Base-by-base conservation (phyloP, 2,113 vertebrate species). In the Oreochromis tanganicae region DNA sequence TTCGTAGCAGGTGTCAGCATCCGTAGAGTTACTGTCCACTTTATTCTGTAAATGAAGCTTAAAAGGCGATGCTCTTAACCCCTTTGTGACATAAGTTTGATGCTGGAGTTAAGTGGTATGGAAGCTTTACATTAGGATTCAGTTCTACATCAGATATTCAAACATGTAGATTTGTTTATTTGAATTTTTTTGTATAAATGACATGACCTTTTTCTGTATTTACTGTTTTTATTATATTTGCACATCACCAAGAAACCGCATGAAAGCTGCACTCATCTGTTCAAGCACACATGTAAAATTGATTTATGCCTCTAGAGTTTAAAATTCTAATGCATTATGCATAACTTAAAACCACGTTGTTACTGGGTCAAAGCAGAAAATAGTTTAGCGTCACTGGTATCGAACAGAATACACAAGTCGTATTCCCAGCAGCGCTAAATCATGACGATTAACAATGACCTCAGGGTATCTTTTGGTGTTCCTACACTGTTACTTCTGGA, bases 21-120 rank as follows among this genome's bases (percentile, higher is more conserved):
- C 24, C 24, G 24, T 27, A 27, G 24, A 27, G 24, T 27, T 27
- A 27, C 24, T 27, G 24, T 27, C 24, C 24, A 27, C 24, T 27
- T 27, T 27, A 27, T 27, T 27, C 19, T 87, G 27, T 66, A 66
- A 81, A 50, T 19, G 50, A 19, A 2, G 41, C 9, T 75, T 48
- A 89, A 80, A 91, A 86, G 81, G 54, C 32, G 5, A 89, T 88
- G 71, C 56, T 83, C 85, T 81, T 75, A 85, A 81, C 82, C 52
- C 81, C 54, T 41, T 68, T 1, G 19, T 89, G 87, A 81, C 79
- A 82, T 54, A 87, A 46, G 82, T 89, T 84, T 87, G 14, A 79
- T 27, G 21, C 5, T 73, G 68, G 41, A 7, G 14, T 75, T 75
- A 29, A 75, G 41, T 24, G 21, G 5, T 29, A 29, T 7, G n/a